Base-by-base conservation (phyloP, 1,140 invertebrate genomes). In the Amyelois transitella region DNA sequence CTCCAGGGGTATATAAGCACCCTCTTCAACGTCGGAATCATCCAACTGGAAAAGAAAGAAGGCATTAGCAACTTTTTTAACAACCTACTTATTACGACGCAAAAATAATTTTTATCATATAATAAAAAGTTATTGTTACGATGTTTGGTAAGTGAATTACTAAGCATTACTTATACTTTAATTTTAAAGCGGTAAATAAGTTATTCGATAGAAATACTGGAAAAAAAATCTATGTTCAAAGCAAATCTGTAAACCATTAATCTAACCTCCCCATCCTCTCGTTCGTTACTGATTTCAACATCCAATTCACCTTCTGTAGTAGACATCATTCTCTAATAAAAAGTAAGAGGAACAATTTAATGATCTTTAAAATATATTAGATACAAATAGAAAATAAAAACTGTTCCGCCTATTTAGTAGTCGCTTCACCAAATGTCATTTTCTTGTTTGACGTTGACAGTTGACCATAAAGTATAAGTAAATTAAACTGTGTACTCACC, bases 221-320 rank as follows among this genome's bases (percentile, higher is more conserved):
- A n/a, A n/a, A n/a, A n/a, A n/a, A 38, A 38, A 14, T 38, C 17
- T 14, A 0, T 14, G 4, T 14, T 38, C 12, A 32, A 14, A 38
- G 17, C 5, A 38, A 14, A 1, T 38, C 64, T 60, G 51, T 8
- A 38, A 38, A n/a, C 4, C 4, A 38, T 38, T 47, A 49, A 59
- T 66, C 69, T 77, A 71, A 87, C 84, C 84, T 87, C 84, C 62
- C 84, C 84, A 48, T 87, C 84, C 67, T 87, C 84, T 48, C 69
- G 64, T 69, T 87, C 84, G 69, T 72, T 68, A 57, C 72, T 64
- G 53, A 81, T 74, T 50, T 84, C 84, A 45, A 87, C 62, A 63
- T 85, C 84, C 64, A 87, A 60, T 60, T 84, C 84, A 61, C 77
- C 84, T 76, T 87, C 84, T 75, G 84, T 87, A 18, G 84, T 84